phyloP scores from a whole-genome alignment of 35 echinoderm and acorn worm species.

The Eucidaris tribuloides region DNA sequence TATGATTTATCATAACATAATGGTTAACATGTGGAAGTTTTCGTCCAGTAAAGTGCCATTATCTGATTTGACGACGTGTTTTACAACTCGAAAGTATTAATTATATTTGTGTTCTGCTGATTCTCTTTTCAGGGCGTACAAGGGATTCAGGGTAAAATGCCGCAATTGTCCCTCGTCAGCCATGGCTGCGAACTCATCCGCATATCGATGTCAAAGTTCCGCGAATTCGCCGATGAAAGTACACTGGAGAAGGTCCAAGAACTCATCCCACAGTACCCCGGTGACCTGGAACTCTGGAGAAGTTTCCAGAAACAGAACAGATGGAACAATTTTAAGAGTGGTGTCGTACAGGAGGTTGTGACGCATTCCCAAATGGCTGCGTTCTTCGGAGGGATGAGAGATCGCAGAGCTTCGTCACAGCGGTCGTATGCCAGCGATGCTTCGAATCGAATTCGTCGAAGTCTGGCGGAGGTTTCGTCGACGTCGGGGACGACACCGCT shows the following conservation, averaged over 20 bases:
- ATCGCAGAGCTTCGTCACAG: background rate
- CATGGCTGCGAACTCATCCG: constrained; percentile 87
- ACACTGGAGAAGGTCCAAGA: constrained; percentile 51
- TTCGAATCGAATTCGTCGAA: background rate
- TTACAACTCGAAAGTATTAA: background rate
- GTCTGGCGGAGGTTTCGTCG: background rate
- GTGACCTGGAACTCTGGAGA: constrained; percentile 47
- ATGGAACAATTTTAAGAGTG: constrained; percentile 94
- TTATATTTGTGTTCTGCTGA: background rate
- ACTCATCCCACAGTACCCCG: constrained; percentile 62
- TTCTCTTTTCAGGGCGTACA: constrained; percentile 60
- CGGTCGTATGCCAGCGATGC: background rate
- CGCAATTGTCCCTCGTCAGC: constrained; percentile 75
- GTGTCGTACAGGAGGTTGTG: constrained; percentile 48
- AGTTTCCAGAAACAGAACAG: constrained; percentile 68
- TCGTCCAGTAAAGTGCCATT: too few species aligned
- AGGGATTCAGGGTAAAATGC: constrained; percentile 59
- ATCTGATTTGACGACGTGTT: too few species aligned
- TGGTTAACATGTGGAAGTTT: too few species aligned
- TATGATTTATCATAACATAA: too few species aligned
- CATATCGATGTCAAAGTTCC: constrained; percentile 87
- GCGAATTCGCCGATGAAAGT: constrained; percentile 69
- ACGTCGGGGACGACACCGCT: constrained; percentile 17
- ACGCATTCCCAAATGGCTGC: constrained; percentile 35
- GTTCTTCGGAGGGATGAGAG: constrained; percentile 21